Percentiles rank a stretch among this genome's conserved stretches.
phyloP scores from a whole-genome alignment of 2,797 vertebrate genomes.

The Anguilla pacifica region DNA sequence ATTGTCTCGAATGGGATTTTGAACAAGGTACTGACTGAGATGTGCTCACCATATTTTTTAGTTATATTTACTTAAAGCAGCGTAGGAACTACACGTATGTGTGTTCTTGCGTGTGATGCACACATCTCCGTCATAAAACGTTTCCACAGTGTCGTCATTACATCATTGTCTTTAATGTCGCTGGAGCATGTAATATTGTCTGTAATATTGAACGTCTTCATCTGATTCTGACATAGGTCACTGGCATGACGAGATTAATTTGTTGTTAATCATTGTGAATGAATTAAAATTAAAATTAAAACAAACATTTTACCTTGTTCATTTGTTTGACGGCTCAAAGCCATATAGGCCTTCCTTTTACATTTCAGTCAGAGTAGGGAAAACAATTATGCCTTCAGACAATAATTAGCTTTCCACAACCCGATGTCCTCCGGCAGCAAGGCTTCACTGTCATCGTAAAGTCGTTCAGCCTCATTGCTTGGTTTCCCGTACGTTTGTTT shows the following conservation, averaged over 20 bases:
- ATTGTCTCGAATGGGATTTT: neutral
- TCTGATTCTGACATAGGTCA: neutral
- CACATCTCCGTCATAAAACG: conserved; percentile 51
- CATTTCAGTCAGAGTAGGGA: conserved; percentile 56
- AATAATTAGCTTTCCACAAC: conserved; percentile 17
- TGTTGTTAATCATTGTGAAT: conserved; percentile 10
- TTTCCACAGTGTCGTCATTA: conserved; percentile 70
- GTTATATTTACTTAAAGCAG: neutral
- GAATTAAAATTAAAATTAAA: conserved; percentile 22
- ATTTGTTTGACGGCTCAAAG: conserved; percentile 33
- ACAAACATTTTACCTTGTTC: conserved; percentile 57
- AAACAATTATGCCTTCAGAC: conserved; percentile 47
- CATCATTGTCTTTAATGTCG: conserved; percentile 57
- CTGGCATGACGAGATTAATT: neutral
- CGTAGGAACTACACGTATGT: neutral
- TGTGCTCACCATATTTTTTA: neutral
- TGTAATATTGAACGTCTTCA: neutral
- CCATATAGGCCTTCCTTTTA: conserved; percentile 51
- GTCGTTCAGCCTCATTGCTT: conserved; percentile 51
- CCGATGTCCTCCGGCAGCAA: conserved; percentile 18
- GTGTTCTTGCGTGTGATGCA: conserved; percentile 9
- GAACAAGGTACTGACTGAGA: neutral
- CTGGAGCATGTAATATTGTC: conserved; percentile 5
- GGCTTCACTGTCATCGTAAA: conserved; percentile 47
- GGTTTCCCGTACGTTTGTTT: neutral